Percentiles rank a stretch among this genome's conserved stretches.
Evolutionary conservation across 2,888 invertebrate species (phyloP).

Genomic region (Limnephilus lunatus): DNA sequence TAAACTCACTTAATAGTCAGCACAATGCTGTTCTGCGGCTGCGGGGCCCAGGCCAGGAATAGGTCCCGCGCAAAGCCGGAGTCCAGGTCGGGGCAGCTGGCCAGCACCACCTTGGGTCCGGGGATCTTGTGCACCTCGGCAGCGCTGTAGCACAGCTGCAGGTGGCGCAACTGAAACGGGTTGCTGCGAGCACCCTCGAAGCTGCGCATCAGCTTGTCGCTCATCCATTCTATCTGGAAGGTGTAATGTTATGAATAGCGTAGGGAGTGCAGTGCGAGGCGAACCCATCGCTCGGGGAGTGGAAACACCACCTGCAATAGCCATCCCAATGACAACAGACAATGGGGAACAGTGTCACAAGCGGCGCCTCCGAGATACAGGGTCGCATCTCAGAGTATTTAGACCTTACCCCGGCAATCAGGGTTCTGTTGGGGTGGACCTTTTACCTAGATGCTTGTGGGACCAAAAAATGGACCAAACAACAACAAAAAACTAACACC

Average conservation of each 20-base stretch:
- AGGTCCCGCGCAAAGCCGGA: conserved; percentile 96
- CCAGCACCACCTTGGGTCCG: conserved; percentile 96
- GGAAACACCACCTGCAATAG: too few relatives aligned
- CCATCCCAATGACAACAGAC: too few relatives aligned
- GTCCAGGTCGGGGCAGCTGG: conserved; percentile 96
- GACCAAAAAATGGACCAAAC: too few relatives aligned
- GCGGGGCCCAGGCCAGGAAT: conserved; percentile 95
- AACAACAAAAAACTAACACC: too few relatives aligned
- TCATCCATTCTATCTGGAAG: conserved; percentile 98
- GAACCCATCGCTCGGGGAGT: too few relatives aligned
- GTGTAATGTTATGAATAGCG: background rate
- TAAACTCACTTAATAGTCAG: conserved; percentile 86
- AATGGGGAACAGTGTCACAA: too few relatives aligned
- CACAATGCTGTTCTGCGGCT: conserved; percentile 95
- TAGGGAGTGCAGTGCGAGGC: too few relatives aligned
- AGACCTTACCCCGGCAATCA: too few relatives aligned
- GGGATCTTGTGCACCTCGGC: conserved; percentile 91
- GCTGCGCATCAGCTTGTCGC: conserved; percentile 95
- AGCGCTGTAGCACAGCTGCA: conserved; percentile 95
- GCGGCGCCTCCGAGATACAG: too few relatives aligned
- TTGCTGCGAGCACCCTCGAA: conserved; percentile 95
- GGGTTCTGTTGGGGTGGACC: too few relatives aligned
- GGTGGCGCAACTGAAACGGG: conserved; percentile 96
- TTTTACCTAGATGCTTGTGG: too few relatives aligned
- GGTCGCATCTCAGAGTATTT: too few relatives aligned